Base-by-base conservation (phyloP, 23 tunicate species). In the Styela clava region DNA sequence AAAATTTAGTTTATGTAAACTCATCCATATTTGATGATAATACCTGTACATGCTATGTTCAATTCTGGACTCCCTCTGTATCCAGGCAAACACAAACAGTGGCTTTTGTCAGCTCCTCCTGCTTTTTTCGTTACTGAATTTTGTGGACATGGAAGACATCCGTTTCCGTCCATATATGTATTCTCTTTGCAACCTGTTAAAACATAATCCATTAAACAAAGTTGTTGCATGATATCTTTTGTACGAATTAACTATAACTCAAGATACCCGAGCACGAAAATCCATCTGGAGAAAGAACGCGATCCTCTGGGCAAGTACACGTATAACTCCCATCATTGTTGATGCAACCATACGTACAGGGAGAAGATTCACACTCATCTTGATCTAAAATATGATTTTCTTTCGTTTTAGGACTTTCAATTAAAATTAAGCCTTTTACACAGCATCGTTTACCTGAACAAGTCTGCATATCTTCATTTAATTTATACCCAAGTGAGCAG, bases 1-100 rank as follows among this genome's bases (percentile, higher is more conserved):
- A n/a, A n/a, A n/a, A n/a, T n/a, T n/a, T n/a, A n/a, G n/a, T n/a
- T n/a, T n/a, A n/a, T n/a, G n/a, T n/a, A n/a, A n/a, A n/a, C n/a
- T n/a, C n/a, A n/a, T n/a, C n/a, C n/a, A n/a, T n/a, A n/a, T n/a
- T n/a, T n/a, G n/a, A n/a, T n/a, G n/a, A n/a, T n/a, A n/a, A n/a
- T 52, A 84, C 88, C 88, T 84, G 82, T 84, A 2, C 81, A 76
- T 44, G 69, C 69, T 16, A 76, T 76, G 27, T 27, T 20, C 81
- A 76, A 76, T 26, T 24, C 69, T 3, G 88, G 88, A 68, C 69
- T 84, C 16, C 88, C 88, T 62, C 68, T 63, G 88, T 84, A 84
- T 26, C 88, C 88, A 3, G 76, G 72, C 3, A 74, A 25, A 37
- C 88, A 84, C 18, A 51, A 28, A 65, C 88, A 84, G 5, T 84